These are phyloP conservation scores for Acanthurus leucopareius DNA, from an alignment of 2,797 vertebrate species.

Conservation along the genomic window DNA sequence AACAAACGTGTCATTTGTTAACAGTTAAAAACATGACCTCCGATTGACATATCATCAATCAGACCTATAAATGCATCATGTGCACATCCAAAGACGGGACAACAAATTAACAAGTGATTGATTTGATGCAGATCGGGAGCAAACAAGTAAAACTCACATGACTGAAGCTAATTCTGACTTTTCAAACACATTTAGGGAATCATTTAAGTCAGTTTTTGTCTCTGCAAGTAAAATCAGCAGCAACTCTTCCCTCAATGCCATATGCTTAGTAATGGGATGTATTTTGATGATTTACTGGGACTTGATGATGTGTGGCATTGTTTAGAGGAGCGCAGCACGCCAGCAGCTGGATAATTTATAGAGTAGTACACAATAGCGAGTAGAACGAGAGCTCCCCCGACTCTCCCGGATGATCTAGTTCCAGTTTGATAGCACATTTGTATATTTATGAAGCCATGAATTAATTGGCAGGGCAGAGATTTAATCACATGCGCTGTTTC, in stretches of 20 bases:
- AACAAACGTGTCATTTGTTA: background rate
- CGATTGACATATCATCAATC: background rate
- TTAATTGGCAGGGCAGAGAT: slow-evolving; percentile 83
- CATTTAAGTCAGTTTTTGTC: slow-evolving; percentile 27
- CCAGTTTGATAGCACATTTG: slow-evolving; percentile 79
- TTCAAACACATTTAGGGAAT: slow-evolving; percentile 1
- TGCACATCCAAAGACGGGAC: background rate
- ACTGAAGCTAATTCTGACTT: slow-evolving; percentile 1
- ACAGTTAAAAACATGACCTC: background rate
- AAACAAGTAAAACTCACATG: slow-evolving; percentile 16
- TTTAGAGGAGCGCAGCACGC: slow-evolving; percentile 41
- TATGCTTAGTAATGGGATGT: slow-evolving; percentile 15
- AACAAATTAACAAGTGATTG: background rate
- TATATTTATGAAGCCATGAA: slow-evolving; percentile 85
- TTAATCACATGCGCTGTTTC: slow-evolving; percentile 80
- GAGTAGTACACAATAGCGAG: slow-evolving; percentile 49
- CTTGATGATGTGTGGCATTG: slow-evolving; percentile 46
- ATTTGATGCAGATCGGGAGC: background rate
- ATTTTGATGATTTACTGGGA: slow-evolving; percentile 41
- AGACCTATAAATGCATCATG: background rate
- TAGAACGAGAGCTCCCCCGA: slow-evolving; percentile 49
- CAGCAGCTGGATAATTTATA: slow-evolving; percentile 68
- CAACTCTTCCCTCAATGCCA: slow-evolving; percentile 21
- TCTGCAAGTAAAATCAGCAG: slow-evolving; percentile 25
- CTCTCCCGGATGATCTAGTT: slow-evolving; percentile 74